Base-by-base conservation (phyloP, 2,797 vertebrate genomes). In the Toxotes lorentzi region DNA sequence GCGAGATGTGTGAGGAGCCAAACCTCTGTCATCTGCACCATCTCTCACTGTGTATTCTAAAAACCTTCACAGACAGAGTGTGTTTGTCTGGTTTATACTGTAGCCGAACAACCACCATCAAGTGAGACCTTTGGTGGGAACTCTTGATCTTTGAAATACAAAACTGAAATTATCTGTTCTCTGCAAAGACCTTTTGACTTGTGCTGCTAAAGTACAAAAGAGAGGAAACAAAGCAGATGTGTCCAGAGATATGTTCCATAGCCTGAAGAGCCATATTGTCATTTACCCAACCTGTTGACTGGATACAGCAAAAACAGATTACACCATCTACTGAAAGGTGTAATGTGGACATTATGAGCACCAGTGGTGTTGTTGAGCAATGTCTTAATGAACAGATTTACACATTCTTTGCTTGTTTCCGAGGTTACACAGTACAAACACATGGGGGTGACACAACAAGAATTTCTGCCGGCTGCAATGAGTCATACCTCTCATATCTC, bases 141-240 rank as follows among this genome's bases (percentile, higher is more conserved):
- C 66, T 53, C 27, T 30, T 30, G 65, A 41, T 38, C 48, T 51
- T 51, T 50, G 24, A 43, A 61, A 61, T 27, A 24, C 50, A 27
- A 51, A 60, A 41, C 10, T 35, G 17, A 41, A 51, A 53, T 21
- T 35, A 34, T 78, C 34, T 51, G 35, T 12, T 32, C 50, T 47
- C 11, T 1, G 8, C 21, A 21, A n/a, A 4, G n/a, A 41, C 32
- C 38, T 59, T 61, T 54, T 30, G 32, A 67, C 47, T 35, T 48
- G 70, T 45, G 32, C 34, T 48, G 23, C 32, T 30, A 45, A 47
- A 58, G 32, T n/a, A 63, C 9, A 24, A 63, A 40, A 14, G 27
- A 53, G 6, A 14, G 34, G 21, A 59, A 60, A 59, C 21, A 21
- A 50, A 59, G 34, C 53, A 51, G 32, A 57, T 16, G 50, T 35